A percentile compares a stretch with the other conserved stretches of the same genome.
Evolutionary conservation across 2,113 vertebrate genomes (phyloP).

Genomic region (Microtus montanus): DNA sequence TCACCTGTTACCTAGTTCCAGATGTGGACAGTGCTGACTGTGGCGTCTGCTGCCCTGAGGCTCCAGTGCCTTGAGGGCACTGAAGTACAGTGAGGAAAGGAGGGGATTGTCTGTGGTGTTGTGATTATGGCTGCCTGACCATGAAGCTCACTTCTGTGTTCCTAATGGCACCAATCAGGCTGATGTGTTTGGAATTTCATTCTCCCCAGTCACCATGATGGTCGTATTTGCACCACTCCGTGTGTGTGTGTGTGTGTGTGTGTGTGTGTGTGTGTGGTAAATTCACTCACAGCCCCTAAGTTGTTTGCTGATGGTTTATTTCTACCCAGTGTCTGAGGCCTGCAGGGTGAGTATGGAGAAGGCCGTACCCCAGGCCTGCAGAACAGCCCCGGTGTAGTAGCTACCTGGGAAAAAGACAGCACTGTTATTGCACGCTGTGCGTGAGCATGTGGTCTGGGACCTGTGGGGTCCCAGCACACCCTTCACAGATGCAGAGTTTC

Average conservation of each 20-base stretch:
- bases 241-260: neutral
- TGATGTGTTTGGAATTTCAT: neutral
- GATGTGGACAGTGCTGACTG: neutral
- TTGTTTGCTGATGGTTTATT: neutral
- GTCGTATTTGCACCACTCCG: neutral
- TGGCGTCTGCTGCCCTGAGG: neutral
- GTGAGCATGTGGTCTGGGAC: neutral
- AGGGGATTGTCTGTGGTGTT: neutral
- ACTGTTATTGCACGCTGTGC: neutral
- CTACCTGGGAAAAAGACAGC: neutral
- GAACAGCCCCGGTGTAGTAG: neutral
- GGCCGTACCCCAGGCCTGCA: neutral
- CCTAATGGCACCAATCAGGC: accelerated
- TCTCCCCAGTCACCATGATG: neutral
- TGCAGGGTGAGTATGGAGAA: neutral
- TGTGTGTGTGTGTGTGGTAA: neutral
- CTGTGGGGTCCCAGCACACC: neutral
- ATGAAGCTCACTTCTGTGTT: accelerated
- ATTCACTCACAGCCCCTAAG: neutral
- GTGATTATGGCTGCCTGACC: neutral
- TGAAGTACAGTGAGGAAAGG: neutral
- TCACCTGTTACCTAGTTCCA: accelerated
- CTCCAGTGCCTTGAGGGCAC: neutral
- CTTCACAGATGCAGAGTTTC: neutral
- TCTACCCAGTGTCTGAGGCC: neutral